Evolutionary conservation across 2,888 invertebrate species (phyloP).

Genomic region (Trilocha varians): DNA sequence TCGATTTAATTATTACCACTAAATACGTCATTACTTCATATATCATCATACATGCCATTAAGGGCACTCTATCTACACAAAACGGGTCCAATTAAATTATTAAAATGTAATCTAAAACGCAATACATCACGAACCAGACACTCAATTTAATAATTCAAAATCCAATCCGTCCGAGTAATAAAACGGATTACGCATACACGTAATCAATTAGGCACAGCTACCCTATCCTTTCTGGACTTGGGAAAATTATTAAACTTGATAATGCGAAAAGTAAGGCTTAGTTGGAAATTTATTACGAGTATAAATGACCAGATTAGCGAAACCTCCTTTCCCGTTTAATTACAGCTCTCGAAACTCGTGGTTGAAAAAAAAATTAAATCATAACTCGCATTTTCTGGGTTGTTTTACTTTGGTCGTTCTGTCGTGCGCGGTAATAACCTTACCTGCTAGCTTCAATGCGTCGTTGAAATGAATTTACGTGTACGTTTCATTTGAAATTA

Average conservation of each 20-base stretch:
- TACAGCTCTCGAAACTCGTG: conserved; percentile 9
- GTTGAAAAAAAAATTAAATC: conserved; percentile 6
- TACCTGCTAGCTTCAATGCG: neutral
- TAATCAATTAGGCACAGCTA: neutral
- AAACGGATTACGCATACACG: neutral
- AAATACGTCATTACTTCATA: too few relatives aligned
- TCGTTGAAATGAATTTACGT: neutral
- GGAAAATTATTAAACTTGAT: conserved; percentile 18
- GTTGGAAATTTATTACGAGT: conserved; percentile 13
- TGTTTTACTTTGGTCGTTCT: neutral
- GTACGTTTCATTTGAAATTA: neutral
- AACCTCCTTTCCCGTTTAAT: conserved; percentile 14
- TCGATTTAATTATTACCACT: too few relatives aligned
- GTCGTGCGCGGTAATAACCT: neutral
- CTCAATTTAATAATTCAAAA: neutral
- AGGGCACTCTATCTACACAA: neutral
- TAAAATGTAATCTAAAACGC: neutral
- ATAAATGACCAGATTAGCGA: conserved; percentile 15
- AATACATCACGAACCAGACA: neutral
- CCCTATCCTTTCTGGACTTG: neutral
- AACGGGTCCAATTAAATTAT: neutral
- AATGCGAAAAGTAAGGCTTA: conserved; percentile 16
- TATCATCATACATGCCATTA: too few relatives aligned
- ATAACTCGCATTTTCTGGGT: neutral
- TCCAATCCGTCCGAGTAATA: neutral